Evolutionary conservation across 2,113 vertebrate genomes (phyloP), one percentile per base, ranked within the genome.

Genomic region (Raphicerus campestris): DNA sequence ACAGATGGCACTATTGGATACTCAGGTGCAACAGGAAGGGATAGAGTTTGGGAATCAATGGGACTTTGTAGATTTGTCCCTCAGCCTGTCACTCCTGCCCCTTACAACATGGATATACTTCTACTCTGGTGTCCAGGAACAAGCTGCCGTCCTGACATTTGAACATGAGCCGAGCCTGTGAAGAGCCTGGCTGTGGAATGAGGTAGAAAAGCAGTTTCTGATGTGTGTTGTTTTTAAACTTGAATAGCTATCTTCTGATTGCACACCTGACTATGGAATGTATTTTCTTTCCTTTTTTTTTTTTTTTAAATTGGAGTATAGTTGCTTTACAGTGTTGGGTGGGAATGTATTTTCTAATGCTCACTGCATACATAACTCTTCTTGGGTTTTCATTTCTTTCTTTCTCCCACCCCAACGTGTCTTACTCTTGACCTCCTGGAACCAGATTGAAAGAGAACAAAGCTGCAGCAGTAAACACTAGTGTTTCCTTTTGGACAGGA

Each of bases 341-440:
- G 39, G 58, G 14, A 22, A 20, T 51, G 51, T 39, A 2, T 61
- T 39, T 82, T 17, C 32, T 58, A 10, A 11, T 11, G 10, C 35
- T 42, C 3, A 17, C 6, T 10, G 28, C 32, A n/a, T 51, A 10
- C 32, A n/a, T 51, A 10, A 10, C 35, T 77, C 20, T 51, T 60
- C 66, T 45, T 10, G 55, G 22, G 78, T 22, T 58, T 53, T 63
- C 17, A 35, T 61, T 26, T 58, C 42, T 51, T 7, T 7, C 8
- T 15, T 3, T 45, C 32, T 3, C 17, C 32, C 5, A 5, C 10
- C 15, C 0, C 0, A 20, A 1, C 1, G 0, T 26, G 1, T 42
- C 81, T 95, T 84, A 7, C 75, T 56, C 22, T 0, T 49, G 19
- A 66, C 10, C 15, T 90, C 32, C 61, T 16, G 32, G 66, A 60